These are phyloP conservation scores for Nomada flava DNA, from an alignment of 2,888 invertebrate genomes.

Conservation along the genomic window DNA sequence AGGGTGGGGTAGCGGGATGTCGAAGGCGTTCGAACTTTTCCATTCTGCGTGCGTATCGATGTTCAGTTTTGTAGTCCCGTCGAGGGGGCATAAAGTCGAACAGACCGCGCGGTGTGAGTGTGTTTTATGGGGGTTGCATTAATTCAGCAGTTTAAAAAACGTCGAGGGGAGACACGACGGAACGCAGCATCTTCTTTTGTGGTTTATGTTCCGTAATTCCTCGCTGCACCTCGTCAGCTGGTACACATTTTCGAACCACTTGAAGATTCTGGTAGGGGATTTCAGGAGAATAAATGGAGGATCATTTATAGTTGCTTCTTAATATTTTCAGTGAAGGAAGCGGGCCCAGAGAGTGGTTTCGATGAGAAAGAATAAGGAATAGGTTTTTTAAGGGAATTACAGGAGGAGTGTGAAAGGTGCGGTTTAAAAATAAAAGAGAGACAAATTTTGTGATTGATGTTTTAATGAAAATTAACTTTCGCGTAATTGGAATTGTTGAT, in stretches of 20 bases:
- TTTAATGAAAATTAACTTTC: too few species aligned
- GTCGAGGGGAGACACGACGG: slow-evolving; percentile 14
- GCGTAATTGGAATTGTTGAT: too few species aligned
- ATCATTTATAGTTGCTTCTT: background rate
- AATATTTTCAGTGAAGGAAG: background rate
- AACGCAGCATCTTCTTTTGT: slow-evolving; percentile 34
- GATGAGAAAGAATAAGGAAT: too few species aligned
- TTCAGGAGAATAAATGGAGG: background rate
- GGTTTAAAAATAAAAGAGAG: too few species aligned
- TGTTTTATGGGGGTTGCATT: slow-evolving; percentile 65
- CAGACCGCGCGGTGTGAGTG: slow-evolving; percentile 54
- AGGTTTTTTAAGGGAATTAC: too few species aligned
- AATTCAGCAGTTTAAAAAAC: slow-evolving; percentile 65
- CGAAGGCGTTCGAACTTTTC: slow-evolving; percentile 53
- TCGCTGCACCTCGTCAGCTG: background rate
- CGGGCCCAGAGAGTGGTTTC: too few species aligned
- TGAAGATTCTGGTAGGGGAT: background rate
- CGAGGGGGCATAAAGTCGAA: slow-evolving; percentile 65
- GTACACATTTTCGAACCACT: slow-evolving; percentile 1
- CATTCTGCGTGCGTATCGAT: slow-evolving; percentile 64
- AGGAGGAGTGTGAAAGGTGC: too few species aligned
- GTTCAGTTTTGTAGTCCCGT: slow-evolving; percentile 65
- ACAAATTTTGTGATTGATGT: too few species aligned
- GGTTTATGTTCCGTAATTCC: slow-evolving; percentile 33
- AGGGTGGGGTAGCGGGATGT: background rate